Conservation (phyloP, 1,140 invertebrate species). For the Drosophila dunni region DNA sequence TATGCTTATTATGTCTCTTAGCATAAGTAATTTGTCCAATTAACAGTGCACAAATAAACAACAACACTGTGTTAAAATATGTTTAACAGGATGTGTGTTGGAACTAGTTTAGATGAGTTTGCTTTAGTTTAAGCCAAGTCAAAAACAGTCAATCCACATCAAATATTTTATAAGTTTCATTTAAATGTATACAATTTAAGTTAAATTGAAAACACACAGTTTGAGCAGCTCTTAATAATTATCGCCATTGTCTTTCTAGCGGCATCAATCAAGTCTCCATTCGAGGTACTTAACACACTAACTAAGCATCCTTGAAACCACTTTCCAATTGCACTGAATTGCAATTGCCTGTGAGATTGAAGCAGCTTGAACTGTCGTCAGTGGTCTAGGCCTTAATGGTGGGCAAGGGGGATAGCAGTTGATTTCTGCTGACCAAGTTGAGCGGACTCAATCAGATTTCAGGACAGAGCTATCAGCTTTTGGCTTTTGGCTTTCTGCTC, state of each 20-base stretch:
- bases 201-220: background rate
- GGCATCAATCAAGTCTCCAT: conserved; percentile 2
- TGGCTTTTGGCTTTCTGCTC: conserved; percentile 21
- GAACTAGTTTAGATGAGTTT: too few species aligned
- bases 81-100: background rate
- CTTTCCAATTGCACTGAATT: background rate
- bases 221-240: background rate
- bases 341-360: conserved; percentile 8
- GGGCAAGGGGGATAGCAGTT: conserved; percentile 9
- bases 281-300: background rate
- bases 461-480: conserved; percentile 41
- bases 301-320: background rate
- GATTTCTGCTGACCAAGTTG: conserved; percentile 35
- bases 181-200: background rate
- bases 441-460: conserved; percentile 38
- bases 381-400: conserved; percentile 15
- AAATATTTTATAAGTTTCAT: too few species aligned
- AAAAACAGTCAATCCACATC: too few species aligned
- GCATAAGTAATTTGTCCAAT: conserved; percentile 15
- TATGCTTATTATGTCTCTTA: conserved; percentile 14
- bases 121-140: too few species aligned
- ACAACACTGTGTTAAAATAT: background rate
- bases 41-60: background rate
- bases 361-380: background rate
- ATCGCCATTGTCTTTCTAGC: background rate